Conservation (phyloP, 2,113 vertebrate genomes). For the Columba janthina region DNA sequence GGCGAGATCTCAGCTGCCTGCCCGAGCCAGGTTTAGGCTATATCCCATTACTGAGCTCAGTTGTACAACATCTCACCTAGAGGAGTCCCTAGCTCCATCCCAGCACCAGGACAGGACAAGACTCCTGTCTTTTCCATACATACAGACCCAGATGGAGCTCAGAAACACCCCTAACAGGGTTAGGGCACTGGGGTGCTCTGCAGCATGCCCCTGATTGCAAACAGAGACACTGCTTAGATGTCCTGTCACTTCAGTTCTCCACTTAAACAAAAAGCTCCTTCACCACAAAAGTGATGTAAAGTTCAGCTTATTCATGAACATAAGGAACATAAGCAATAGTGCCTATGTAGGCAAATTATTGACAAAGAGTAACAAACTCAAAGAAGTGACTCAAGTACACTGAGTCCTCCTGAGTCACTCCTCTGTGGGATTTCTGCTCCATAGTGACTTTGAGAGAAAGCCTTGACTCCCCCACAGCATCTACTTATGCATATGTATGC, state of each 20-base stretch:
- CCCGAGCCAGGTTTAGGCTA: not conserved
- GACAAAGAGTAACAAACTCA: not conserved
- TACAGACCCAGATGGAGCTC: not conserved
- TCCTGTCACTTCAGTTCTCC: not conserved
- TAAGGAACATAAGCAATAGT: not conserved
- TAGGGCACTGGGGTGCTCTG: not conserved
- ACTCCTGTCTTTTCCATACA: not conserved
- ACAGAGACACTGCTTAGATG: not conserved
- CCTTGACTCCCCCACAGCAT: not conserved
- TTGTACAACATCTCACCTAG: not conserved
- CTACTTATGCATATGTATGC: not conserved
- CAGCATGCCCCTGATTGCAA: not conserved
- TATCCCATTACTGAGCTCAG: not conserved
- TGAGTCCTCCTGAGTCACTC: not conserved
- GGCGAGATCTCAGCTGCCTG: not conserved
- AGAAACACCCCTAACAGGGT: rapidly evolving
- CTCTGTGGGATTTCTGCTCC: not conserved
- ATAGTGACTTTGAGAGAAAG: not conserved
- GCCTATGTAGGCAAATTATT: not conserved
- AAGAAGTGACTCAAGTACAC: not conserved
- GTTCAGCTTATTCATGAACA: not conserved
- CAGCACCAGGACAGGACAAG: not conserved
- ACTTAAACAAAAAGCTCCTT: not conserved
- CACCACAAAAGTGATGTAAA: not conserved
- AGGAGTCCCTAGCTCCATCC: not conserved